phyloP scores from a whole-genome alignment of 2,113 vertebrate genomes.

The Rhinoptilus africanus region DNA sequence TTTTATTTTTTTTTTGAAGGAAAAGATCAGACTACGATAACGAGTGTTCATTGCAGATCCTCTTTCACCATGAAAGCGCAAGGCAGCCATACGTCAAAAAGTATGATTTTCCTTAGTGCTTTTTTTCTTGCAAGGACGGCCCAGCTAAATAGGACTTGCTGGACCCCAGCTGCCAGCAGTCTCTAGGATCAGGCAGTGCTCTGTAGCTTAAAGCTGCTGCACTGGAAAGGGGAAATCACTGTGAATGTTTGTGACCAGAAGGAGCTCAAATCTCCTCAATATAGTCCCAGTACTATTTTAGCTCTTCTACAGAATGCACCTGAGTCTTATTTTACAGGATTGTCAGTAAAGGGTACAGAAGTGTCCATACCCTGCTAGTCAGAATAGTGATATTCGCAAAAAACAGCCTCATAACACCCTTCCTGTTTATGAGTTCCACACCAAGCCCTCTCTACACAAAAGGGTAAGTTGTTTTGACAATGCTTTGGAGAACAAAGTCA shows the following conservation, averaged over 20 bases:
- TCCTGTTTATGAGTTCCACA: not conserved
- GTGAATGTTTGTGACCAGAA: not conserved
- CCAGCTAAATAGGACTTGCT: not conserved
- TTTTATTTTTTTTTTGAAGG: not conserved
- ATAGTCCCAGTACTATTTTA: not conserved
- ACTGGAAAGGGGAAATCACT: not conserved
- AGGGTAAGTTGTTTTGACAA: fast-evolving
- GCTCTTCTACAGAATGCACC: not conserved
- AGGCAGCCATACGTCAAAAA: not conserved
- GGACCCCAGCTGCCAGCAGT: fast-evolving
- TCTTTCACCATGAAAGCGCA: not conserved
- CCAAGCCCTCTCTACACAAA: not conserved
- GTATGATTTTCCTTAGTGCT: fast-evolving
- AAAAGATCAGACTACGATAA: not conserved
- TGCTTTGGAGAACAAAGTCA: not conserved
- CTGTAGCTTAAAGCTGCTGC: not conserved
- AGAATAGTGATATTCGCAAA: fast-evolving
- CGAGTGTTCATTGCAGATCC: fast-evolving
- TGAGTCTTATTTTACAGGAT: not conserved
- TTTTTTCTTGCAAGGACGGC: not conserved
- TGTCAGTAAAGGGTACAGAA: not conserved
- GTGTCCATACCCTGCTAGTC: not conserved
- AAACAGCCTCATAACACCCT: not conserved
- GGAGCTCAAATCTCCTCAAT: not conserved
- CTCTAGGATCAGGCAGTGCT: not conserved